Percentiles rank a stretch among this genome's conserved stretches.
Evolutionary conservation across 2,113 vertebrate genomes (phyloP).

Genomic region (Bungarus multicinctus): DNA sequence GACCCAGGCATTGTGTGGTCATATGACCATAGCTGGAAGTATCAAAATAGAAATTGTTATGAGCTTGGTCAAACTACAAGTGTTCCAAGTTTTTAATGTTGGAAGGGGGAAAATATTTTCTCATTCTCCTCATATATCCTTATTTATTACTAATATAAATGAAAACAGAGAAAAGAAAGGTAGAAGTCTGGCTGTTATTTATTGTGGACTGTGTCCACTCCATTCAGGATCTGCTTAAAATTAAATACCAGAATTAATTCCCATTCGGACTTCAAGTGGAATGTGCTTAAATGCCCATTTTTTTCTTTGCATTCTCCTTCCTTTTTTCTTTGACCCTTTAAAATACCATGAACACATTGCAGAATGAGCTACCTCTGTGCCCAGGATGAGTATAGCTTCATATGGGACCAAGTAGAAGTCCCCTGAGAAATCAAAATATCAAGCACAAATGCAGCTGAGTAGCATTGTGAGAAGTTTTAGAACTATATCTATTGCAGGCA

Average conservation of each 20-base stretch:
- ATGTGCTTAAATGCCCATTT: not conserved
- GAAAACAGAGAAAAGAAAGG: not conserved
- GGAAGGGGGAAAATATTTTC: not conserved
- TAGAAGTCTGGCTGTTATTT: not conserved
- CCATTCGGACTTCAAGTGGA: not conserved
- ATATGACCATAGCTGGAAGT: not conserved
- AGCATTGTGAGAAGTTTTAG: not conserved
- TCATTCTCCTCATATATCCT: not conserved
- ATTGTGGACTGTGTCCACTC: not conserved
- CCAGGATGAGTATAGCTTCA: not conserved
- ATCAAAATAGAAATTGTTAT: not conserved
- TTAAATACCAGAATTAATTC: not conserved
- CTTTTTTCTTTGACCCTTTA: not conserved
- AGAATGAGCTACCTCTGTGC: not conserved
- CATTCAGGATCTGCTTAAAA: not conserved
- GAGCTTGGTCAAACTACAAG: not conserved
- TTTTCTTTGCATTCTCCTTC: not conserved
- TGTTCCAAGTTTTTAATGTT: not conserved
- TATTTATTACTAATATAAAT: not conserved
- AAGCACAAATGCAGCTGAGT: not conserved
- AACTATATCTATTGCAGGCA: not conserved
- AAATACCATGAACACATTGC: not conserved
- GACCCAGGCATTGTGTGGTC: not conserved
- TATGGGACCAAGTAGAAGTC: not conserved
- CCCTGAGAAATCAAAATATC: not conserved